Evolutionary conservation across 2,113 vertebrate genomes (phyloP).

Genomic region (Rhinolophus sinicus): DNA sequence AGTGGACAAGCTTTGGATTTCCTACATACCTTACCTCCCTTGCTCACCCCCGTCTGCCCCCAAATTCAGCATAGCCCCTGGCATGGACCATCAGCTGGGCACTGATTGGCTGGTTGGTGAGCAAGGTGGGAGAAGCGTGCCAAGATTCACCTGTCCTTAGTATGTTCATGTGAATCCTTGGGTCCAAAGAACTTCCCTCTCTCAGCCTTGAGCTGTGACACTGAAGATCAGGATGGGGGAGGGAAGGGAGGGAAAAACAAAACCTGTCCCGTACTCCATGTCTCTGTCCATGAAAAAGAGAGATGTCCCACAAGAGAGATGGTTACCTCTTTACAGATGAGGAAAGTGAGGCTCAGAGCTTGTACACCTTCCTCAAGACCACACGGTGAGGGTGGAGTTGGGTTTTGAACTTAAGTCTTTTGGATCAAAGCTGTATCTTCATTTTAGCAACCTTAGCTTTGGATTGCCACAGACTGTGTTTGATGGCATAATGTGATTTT

Average conservation of each 20-base stretch:
- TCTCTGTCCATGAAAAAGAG: neutral
- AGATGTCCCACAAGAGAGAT: neutral
- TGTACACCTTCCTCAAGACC: neutral
- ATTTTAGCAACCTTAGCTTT: neutral
- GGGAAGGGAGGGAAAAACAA: neutral
- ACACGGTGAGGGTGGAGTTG: neutral
- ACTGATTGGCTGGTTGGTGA: neutral
- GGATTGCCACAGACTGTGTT: neutral
- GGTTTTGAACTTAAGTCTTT: neutral
- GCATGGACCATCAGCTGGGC: neutral
- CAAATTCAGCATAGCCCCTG: neutral
- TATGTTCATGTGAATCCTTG: neutral
- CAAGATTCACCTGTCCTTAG: neutral
- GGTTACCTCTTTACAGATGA: neutral
- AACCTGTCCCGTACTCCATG: neutral
- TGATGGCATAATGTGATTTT: neutral
- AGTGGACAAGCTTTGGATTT: neutral
- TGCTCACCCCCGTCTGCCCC: neutral
- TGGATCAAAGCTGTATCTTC: neutral
- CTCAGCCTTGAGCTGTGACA: neutral
- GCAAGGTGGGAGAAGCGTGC: neutral
- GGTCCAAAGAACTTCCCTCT: neutral
- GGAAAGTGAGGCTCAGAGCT: slow-evolving; percentile 62
- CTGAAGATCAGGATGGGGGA: neutral
- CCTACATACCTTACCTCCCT: too few relatives aligned